Conservation (phyloP, 2,113 vertebrate genomes). For the Sturnira hondurensis region DNA sequence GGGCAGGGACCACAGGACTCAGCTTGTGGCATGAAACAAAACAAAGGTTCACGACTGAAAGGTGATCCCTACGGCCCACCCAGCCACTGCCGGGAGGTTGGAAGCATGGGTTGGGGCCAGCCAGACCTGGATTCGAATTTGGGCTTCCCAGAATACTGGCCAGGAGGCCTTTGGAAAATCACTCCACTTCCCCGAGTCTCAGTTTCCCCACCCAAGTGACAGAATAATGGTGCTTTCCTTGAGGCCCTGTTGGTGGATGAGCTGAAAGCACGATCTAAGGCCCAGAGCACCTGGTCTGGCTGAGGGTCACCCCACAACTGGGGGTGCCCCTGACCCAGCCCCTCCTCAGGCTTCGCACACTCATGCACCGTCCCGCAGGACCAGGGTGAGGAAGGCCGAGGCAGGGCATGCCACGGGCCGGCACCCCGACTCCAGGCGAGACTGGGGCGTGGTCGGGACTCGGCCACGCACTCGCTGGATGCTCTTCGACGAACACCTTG, state of each 20-base stretch:
- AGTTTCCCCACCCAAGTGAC: background rate
- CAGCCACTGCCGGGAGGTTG: background rate
- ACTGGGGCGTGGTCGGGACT: background rate
- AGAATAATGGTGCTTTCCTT: background rate
- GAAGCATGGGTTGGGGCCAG: background rate
- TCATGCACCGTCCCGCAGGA: background rate
- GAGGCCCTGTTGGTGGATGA: background rate
- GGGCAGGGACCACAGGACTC: background rate
- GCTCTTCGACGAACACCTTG: background rate
- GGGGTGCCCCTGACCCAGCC: too few species aligned
- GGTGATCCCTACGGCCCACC: background rate
- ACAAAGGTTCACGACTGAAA: background rate
- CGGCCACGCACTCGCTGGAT: background rate
- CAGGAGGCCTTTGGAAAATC: background rate
- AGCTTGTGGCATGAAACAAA: background rate
- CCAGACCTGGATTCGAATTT: background rate
- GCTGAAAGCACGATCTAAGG: background rate
- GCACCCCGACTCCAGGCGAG: background rate
- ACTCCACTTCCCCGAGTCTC: background rate
- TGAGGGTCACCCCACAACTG: background rate
- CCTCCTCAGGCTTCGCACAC: background rate
- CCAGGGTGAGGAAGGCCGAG: background rate
- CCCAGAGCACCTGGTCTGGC: background rate
- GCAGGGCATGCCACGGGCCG: accelerated
- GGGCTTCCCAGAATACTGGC: background rate